Conservation (phyloP, 2,888 invertebrate genomes). For the Petrophora chlorosata region DNA sequence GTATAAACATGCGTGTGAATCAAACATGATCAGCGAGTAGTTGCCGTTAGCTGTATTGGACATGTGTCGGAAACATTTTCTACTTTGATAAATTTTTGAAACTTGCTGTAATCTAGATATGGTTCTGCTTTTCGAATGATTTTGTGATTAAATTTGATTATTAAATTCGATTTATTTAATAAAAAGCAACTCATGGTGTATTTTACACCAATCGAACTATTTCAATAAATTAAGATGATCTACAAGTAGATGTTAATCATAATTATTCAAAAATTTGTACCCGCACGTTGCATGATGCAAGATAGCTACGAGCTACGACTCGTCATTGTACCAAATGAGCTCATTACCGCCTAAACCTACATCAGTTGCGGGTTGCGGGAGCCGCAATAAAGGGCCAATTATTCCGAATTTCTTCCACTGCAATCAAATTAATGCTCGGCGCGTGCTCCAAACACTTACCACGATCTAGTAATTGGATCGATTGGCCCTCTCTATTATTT, state of each 20-base stretch:
- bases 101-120: too few species aligned
- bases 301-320: constrained; percentile 23
- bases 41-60: constrained; percentile 16
- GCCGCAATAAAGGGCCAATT: constrained; percentile 62
- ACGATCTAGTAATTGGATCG: constrained; percentile 65
- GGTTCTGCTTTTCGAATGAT: too few species aligned
- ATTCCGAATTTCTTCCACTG: constrained; percentile 65
- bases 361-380: constrained; percentile 28
- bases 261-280: not conserved
- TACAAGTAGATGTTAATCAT: not conserved
- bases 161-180: too few species aligned
- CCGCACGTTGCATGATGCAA: constrained; percentile 7
- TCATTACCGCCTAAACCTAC: constrained; percentile 37
- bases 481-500: constrained; percentile 62
- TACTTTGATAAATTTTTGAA: not conserved
- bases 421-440: constrained; percentile 68
- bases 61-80: not conserved
- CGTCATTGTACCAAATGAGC: constrained; percentile 50
- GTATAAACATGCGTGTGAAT: constrained; percentile 65
- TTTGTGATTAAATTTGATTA: too few species aligned
- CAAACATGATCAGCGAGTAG: constrained; percentile 48
- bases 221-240: not conserved
- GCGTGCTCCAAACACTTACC: constrained; percentile 49
- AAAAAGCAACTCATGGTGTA: too few species aligned
- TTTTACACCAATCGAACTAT: too few species aligned